Evolutionary conservation across 2,888 invertebrate genomes (phyloP), one percentile per base, ranked within the genome.

Genomic region (Heteromurus nitidus): DNA sequence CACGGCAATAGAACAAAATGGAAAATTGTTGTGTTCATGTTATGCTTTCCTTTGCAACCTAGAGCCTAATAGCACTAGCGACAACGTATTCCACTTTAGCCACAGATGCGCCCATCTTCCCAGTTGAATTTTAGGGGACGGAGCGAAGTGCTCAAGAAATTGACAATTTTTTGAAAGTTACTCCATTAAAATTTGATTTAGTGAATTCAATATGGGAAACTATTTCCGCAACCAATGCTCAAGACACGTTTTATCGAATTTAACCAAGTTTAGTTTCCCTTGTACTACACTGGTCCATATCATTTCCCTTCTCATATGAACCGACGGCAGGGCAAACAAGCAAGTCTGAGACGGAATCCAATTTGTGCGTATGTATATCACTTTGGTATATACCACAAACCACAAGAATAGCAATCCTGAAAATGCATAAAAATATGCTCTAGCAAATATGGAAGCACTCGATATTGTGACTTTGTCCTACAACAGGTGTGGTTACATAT

Each of bases 111-210:
- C n/a, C n/a, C n/a, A n/a, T n/a, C n/a, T n/a, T n/a, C n/a, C n/a
- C n/a, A n/a, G n/a, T n/a, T n/a, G n/a, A n/a, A n/a, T n/a, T n/a
- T n/a, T n/a, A n/a, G n/a, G n/a, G n/a, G n/a, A n/a, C n/a, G n/a
- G n/a, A n/a, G n/a, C n/a, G n/a, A n/a, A n/a, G 31, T 11, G n/a
- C 47, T 3, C 11, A 16, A 18, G n/a, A 60, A 60, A 60, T 60
- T 60, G 60, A 60, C 60, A 30, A 47, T 42, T 44, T 16, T 30
- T 26, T 22, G 60, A 58, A 22, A 24, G 11, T 44, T 44, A 28
- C 30, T 72, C 55, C 7, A 28, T 42, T 22, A 72, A 65, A 74
- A 74, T 65, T 74, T 74, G 74, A 74, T 74, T 74, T 65, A 64
- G 16, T 42, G 16, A 42, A 65, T 74, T 42, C 31, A 53, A 64